Base-by-base conservation (phyloP, 2,888 invertebrate species). In the Ophraella communa region DNA sequence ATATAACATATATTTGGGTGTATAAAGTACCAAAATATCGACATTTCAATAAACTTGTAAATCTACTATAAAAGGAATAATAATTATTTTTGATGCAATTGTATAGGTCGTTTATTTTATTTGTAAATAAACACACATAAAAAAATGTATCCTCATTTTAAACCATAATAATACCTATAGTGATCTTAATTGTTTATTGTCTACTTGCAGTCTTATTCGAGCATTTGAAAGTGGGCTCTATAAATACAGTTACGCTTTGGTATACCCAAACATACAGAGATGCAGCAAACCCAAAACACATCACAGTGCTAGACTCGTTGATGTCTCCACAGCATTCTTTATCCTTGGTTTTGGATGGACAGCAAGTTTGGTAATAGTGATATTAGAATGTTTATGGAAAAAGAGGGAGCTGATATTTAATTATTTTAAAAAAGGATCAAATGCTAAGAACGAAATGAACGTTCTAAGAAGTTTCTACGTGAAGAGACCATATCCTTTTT, bases 291-390 rank as follows among this genome's bases (percentile, higher is more conserved):
- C 84, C 0, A 83, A 84, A 0, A 86, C 85, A 0, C 88, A 87
- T 67, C 84, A 87, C 17, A 87, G 87, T 2, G 88, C 88, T 0
- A 80, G 86, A 33, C 82, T 88, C 0, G 81, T 85, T 0, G 88
- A 88, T 72, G 87, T 88, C 1, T 84, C 84, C 58, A 87, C 87
- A 0, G 88, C 88, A 0, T 84, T 83, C 66, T 75, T 77, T n/a
- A 76, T 84, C 18, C 74, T 88, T 47, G n/a, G 5, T 1, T 73
- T 82, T 3, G 88, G 88, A 3, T 78, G 85, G 7, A 23, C 79
- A 0, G 71, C 71, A 0, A 78, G 81, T 0, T 51, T 73, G 5
- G 14, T 65, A 4, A 30, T 70, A 0, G 18, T 71, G 14, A 56
- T 67, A 4, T n/a, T 49, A 3, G 76, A 76, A 62, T 69, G 67